Conservation (phyloP, 1,140 invertebrate genomes). For the Ericerus pela region DNA sequence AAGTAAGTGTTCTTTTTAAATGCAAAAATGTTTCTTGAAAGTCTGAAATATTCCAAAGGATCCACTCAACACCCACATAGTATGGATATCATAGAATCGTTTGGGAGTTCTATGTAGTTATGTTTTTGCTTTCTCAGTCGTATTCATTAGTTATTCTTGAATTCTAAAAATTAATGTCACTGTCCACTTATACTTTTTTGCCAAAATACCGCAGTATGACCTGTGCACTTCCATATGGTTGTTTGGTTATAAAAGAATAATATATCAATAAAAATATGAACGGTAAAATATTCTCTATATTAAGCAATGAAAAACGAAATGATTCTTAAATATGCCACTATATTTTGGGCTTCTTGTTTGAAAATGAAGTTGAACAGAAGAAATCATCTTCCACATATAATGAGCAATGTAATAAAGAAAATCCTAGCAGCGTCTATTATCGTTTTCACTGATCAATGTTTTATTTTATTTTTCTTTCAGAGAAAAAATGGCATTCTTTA, state of each 20-base stretch:
- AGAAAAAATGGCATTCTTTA: conserved; percentile 93
- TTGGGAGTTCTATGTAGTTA: neutral
- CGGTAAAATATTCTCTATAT: too few relatives aligned
- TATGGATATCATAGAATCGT: neutral
- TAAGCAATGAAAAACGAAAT: too few relatives aligned
- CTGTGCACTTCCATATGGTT: too few relatives aligned
- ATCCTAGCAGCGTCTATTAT: too few relatives aligned
- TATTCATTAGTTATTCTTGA: neutral
- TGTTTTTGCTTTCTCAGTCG: neutral
- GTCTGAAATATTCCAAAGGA: too few relatives aligned
- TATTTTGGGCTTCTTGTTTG: neutral
- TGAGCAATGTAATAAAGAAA: neutral
- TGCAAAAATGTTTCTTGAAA: neutral
- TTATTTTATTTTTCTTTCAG: conserved; percentile 36
- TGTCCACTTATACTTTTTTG: too few relatives aligned
- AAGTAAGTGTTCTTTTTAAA: conserved; percentile 54
- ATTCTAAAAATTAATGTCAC: too few relatives aligned
- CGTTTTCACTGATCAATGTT: neutral
- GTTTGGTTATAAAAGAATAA: too few relatives aligned
- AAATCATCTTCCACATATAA: neutral
- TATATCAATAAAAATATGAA: too few relatives aligned
- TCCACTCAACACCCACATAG: neutral
- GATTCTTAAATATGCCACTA: too few relatives aligned
- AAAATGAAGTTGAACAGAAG: neutral
- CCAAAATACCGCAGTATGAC: too few relatives aligned